phyloP scores from a whole-genome alignment of 1,140 invertebrate species.

The Drosophila yakuba region DNA sequence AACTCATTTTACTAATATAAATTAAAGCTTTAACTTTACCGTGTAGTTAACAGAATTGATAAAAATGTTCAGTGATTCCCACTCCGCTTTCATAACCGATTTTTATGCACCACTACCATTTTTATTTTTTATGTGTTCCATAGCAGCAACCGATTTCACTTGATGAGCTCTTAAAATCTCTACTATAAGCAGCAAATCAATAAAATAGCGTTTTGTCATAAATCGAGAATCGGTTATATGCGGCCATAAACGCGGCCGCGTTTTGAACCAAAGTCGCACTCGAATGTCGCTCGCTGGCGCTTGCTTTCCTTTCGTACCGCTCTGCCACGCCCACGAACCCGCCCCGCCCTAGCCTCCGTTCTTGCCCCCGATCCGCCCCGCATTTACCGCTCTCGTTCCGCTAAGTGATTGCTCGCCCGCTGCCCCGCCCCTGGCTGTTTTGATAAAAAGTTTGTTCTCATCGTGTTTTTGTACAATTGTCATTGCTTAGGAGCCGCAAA shows the following conservation, averaged over 20 bases:
- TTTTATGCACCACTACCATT: neutral
- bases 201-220: slow-evolving; percentile 25
- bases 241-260: slow-evolving; percentile 39
- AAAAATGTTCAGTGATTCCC: neutral
- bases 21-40: neutral
- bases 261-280: slow-evolving; percentile 47
- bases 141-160: slow-evolving; percentile 14
- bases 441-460: slow-evolving; percentile 52
- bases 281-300: slow-evolving; percentile 57
- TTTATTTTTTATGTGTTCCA: slow-evolving; percentile 3
- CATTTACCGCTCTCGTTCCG: slow-evolving; percentile 50
- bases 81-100: neutral
- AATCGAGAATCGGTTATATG: slow-evolving; percentile 35
- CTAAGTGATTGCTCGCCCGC: slow-evolving; percentile 28
- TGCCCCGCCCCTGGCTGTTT: slow-evolving; percentile 46
- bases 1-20: neutral
- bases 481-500: slow-evolving; percentile 71
- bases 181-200: slow-evolving; percentile 22
- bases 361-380: slow-evolving; percentile 1
- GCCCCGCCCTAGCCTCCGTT: neutral
- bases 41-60: neutral
- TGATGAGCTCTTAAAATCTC: slow-evolving; percentile 21
- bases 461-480: slow-evolving; percentile 73
- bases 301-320: slow-evolving; percentile 39
- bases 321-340: neutral